Conservation (phyloP, 2,797 vertebrate genomes). For the Anguilla marmorata region DNA sequence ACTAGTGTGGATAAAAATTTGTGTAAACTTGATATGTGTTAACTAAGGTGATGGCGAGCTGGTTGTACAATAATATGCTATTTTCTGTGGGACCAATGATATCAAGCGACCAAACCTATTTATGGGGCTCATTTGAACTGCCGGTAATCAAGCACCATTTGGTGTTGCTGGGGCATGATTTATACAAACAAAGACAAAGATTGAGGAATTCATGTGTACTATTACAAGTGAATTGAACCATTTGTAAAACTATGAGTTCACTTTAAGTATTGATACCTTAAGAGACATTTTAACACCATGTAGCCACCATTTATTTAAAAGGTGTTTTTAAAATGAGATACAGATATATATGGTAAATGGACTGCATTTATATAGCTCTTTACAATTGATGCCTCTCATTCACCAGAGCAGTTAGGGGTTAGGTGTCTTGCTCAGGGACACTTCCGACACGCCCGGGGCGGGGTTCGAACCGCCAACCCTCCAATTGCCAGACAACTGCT, state of each 20-base stretch:
- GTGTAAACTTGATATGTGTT: background rate
- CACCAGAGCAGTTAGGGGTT: too few species aligned
- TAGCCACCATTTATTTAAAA: too few species aligned
- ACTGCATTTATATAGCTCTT: too few species aligned
- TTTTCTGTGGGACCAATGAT: background rate
- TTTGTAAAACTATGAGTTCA: background rate
- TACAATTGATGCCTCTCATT: too few species aligned
- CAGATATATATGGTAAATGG: too few species aligned
- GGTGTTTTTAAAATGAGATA: too few species aligned
- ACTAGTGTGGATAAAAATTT: background rate
- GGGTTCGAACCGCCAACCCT: too few species aligned
- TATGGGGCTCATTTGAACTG: background rate
- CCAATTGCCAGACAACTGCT: too few species aligned
- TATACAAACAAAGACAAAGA: slow-evolving; percentile 24
- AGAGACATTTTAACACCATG: background rate
- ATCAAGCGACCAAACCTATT: background rate
- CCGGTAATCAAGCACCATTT: slow-evolving; percentile 8
- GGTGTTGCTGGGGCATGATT: slow-evolving; percentile 28
- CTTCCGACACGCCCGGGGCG: too few species aligned
- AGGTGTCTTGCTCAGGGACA: too few species aligned
- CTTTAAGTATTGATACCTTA: background rate
- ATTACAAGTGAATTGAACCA: background rate
- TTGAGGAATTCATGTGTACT: slow-evolving; percentile 1
- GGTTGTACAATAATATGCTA: background rate
- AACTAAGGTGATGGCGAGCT: background rate